phyloP scores from a whole-genome alignment of 1,140 invertebrate genomes.

The Saccostrea cuccullata region DNA sequence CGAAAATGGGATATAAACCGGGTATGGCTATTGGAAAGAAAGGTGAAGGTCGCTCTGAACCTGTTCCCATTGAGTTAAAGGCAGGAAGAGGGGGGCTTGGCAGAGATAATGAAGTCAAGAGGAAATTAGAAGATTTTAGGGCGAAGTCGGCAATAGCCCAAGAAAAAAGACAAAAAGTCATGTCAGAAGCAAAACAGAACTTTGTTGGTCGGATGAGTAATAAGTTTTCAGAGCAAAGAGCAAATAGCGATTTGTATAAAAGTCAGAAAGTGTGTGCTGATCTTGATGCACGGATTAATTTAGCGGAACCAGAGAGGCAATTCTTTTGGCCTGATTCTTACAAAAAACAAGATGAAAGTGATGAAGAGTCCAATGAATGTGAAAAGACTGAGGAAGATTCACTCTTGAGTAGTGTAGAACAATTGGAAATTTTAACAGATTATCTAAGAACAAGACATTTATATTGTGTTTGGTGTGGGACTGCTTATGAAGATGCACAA shows the following conservation, averaged over 20 bases:
- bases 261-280: conserved; percentile 88
- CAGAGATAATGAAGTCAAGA: conserved; percentile 81
- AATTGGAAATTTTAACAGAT: conserved; percentile 28
- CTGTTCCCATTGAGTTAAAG: conserved; percentile 86
- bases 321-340: conserved; percentile 32
- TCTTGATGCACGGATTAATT: conserved; percentile 81
- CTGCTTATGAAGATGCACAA: not conserved
- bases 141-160: conserved; percentile 61
- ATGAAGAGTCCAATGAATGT: not conserved
- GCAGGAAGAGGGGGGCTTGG: conserved; percentile 86
- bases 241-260: conserved; percentile 82
- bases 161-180: conserved; percentile 78
- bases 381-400: conserved; percentile 10
- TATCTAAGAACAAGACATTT: conserved; percentile 37
- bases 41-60: conserved; percentile 85
- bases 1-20: conserved; percentile 91
- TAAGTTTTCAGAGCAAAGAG: conserved; percentile 81
- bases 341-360: conserved; percentile 28
- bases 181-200: conserved; percentile 79
- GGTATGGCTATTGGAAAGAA: conserved; percentile 86
- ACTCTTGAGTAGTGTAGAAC: not conserved
- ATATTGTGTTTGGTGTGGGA: conserved; percentile 38
- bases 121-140: conserved; percentile 74
- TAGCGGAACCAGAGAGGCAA: not conserved
- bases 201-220: conserved; percentile 83